Evolutionary conservation across 1,140 invertebrate species (phyloP), one percentile per base, ranked within the genome.

Genomic region (Ips typographus): DNA sequence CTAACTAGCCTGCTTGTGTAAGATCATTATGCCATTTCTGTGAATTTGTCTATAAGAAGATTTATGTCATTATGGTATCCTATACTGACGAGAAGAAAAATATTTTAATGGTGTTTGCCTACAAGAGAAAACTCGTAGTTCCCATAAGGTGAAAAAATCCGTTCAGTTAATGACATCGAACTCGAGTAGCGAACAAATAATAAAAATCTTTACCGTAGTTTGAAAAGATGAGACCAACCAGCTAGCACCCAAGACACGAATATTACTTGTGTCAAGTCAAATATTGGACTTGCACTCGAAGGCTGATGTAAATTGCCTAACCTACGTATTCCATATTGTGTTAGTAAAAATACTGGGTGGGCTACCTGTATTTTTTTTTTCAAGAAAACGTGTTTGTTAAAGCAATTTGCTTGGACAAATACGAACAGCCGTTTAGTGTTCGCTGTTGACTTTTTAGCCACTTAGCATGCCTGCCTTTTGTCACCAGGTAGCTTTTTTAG

Each of bases 261-360:
- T 57, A 60, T 60, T 60, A 44, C 58, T 43, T 60, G 58, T 60
- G 58, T 60, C 40, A 60, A 60, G 58, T 7, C 42, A 60, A 60
- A 60, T 60, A 60, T 60, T 60, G 58, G 38, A 60, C 36, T 60
- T 60, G 58, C 42, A 43, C 58, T 60, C 58, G 42, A 60, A 60
- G 44, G n/a, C 40, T 43, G n/a, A 60, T 44, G 55, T 57, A 57
- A 57, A 40, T 57, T 57, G 39, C 39, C 37, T 5, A 22, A 55
- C 7, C 7, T 36, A 36, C 52, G 44, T 49, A 55, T 55, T 55
- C 52, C 52, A 55, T 36, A 55, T 55, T 38, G 44, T 49, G 44
- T 49, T 22, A 49, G 39, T 40, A 57, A 57, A 57, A 40, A 57
- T 4, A 40, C 22, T 57, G 39, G 55, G 55, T 57, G 55, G 55